Evolutionary conservation across 2,113 vertebrate species (phyloP), one percentile per base, ranked within the genome.

Genomic region (Aphyosemion australe): DNA sequence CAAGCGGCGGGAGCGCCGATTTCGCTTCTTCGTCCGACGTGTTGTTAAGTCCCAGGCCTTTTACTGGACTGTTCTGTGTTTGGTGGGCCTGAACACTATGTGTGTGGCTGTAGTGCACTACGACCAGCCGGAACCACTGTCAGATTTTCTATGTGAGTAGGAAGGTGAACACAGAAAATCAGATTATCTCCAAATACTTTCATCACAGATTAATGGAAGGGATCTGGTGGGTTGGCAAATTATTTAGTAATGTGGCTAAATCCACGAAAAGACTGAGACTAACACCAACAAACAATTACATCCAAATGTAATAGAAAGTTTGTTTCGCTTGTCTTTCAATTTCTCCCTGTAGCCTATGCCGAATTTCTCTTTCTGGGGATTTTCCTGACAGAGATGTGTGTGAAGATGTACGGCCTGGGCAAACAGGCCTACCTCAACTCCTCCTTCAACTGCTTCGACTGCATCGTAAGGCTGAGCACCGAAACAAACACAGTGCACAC

Each of bases 391-490:
- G 95, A 97, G 93, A 97, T 97, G 96, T 93, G 93, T 86, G 91
- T 98, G 90, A 98, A 97, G 92, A 95, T 98, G 94, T 97, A 96
- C 12, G 95, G 96, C 84, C 93, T 96, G 55, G 96, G 96, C 59
- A 94, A 82, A 18, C 92, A 95, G 92, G 94, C 95, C 90, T 98
- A 98, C 85, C 95, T 98, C 88, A 95, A 95, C 89, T 98, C 96
- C 63, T 98, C 96, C 74, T 98, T 98, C 92, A 97, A 98, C 92
- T 96, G 95, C 91, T 98, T 97, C 56, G 96, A 98, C 90, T 97
- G 95, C 88, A 96, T 95, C 81, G 96, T 98, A 85, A 96, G 96
- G 94, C 57, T 10, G 49, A 34, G 10, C 60, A 20, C 60, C 21
- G 7, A 18, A 14, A 1, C 14, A 51, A 48, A 20, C 46, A 9